Conservation (phyloP, 1,140 invertebrate genomes). For the Tetragnatha versicolor region DNA sequence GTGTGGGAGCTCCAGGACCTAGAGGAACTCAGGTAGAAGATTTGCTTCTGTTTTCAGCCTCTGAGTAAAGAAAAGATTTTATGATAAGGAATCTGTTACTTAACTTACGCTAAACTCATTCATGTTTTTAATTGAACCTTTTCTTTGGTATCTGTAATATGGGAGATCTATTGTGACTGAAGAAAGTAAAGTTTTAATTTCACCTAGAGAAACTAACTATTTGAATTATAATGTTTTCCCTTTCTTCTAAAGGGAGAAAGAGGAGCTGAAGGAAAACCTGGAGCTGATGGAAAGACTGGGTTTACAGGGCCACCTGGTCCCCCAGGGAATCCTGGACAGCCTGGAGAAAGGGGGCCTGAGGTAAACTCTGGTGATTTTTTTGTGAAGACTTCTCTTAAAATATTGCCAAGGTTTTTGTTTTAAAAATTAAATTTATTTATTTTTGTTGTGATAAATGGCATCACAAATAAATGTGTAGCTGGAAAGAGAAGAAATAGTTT, state of each 20-base stretch:
- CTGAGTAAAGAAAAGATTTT: too few relatives aligned
- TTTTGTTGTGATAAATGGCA: not conserved
- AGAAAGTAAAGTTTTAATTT: too few relatives aligned
- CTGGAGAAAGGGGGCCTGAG: slow-evolving; percentile 74
- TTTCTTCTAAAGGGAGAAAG: slow-evolving; percentile 67
- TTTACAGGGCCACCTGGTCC: slow-evolving; percentile 68
- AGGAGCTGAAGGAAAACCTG: slow-evolving; percentile 62
- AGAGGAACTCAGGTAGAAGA: slow-evolving; percentile 38
- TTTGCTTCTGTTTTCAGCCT: not conserved
- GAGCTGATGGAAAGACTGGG: slow-evolving; percentile 52
- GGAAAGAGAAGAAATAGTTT: too few relatives aligned
- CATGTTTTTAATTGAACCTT: too few relatives aligned
- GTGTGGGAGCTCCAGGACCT: slow-evolving; percentile 54
- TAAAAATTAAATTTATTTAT: not conserved
- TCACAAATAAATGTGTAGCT: not conserved
- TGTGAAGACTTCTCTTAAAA: not conserved
- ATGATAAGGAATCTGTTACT: too few relatives aligned
- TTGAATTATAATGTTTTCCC: too few relatives aligned
- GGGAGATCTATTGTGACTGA: too few relatives aligned
- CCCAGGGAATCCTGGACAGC: slow-evolving; percentile 74
- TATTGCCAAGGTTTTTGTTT: not conserved
- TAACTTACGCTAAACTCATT: too few relatives aligned
- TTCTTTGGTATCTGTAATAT: too few relatives aligned
- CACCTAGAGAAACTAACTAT: too few relatives aligned
- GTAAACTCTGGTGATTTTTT: slow-evolving; percentile 12